Percentiles rank a stretch among this genome's conserved stretches.
These are phyloP conservation scores for Columba livia DNA, from an alignment of 2,113 vertebrate genomes.

Conservation along the genomic window DNA sequence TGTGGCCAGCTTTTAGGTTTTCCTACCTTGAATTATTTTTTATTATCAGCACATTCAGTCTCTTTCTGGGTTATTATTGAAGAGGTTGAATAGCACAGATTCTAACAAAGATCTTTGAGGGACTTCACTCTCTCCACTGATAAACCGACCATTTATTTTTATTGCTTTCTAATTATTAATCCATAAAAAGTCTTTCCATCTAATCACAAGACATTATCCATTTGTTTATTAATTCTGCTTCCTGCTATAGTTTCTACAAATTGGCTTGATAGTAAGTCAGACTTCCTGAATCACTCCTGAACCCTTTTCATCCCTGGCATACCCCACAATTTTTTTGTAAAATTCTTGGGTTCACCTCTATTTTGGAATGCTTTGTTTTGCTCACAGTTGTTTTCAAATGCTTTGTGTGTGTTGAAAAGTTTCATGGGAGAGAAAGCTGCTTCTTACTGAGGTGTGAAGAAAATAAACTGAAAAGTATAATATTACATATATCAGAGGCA, in stretches of 20 bases:
- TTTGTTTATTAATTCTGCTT: background rate
- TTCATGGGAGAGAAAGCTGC: background rate
- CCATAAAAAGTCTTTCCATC: background rate
- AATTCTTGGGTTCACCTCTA: background rate
- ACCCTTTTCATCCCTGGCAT: background rate
- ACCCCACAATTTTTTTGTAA: background rate
- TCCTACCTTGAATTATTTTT: background rate
- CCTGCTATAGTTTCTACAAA: background rate
- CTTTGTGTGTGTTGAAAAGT: background rate
- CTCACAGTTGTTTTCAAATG: background rate
- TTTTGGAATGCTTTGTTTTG: background rate
- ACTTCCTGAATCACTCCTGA: background rate
- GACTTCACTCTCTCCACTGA: background rate
- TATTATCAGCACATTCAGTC: background rate
- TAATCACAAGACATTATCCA: background rate
- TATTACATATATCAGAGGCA: background rate
- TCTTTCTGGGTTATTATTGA: background rate
- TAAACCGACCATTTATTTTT: background rate
- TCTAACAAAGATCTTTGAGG: background rate
- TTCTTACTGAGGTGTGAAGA: background rate
- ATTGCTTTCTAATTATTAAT: slow-evolving; percentile 1
- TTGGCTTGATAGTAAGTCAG: background rate
- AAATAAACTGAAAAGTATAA: background rate
- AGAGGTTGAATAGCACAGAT: background rate
- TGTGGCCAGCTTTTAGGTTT: background rate